phyloP scores from a whole-genome alignment of 2,797 vertebrate species.

The Clarias platycephalus region DNA sequence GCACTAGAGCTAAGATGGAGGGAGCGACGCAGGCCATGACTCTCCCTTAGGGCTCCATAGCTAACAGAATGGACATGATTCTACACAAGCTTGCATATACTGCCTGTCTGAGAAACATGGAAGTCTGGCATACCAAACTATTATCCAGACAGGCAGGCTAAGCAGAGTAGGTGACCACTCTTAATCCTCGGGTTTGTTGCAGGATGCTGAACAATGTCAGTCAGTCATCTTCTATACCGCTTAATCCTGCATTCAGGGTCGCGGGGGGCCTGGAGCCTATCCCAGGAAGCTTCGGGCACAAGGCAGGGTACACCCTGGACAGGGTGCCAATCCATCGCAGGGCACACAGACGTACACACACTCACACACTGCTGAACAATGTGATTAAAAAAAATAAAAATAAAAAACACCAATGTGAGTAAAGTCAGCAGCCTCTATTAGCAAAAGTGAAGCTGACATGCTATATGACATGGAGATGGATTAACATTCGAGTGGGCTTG shows the following conservation, averaged over 20 bases:
- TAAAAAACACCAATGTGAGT: background rate
- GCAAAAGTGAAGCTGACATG: slow-evolving; percentile 12
- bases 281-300: too few relatives aligned
- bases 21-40: slow-evolving; percentile 73
- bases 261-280: too few relatives aligned
- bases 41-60: slow-evolving; percentile 67
- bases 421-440: slow-evolving; percentile 36
- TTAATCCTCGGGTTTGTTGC: slow-evolving; percentile 49
- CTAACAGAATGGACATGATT: slow-evolving; percentile 68
- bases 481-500: slow-evolving; percentile 31
- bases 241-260: too few relatives aligned
- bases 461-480: slow-evolving; percentile 30
- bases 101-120: background rate
- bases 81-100: slow-evolving; percentile 49
- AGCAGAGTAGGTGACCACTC: slow-evolving; percentile 33
- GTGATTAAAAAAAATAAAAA: slow-evolving; percentile 12
- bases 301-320: too few relatives aligned
- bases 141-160: slow-evolving; percentile 12
- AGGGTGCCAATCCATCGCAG: too few relatives aligned
- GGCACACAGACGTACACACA: too few relatives aligned
- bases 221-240: too few relatives aligned
- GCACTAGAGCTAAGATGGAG: slow-evolving; percentile 76
- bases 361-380: slow-evolving; percentile 30
- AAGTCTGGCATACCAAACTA: slow-evolving; percentile 21
- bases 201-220: slow-evolving; percentile 24